A percentile compares a stretch with the other conserved stretches of the same genome.
These are phyloP conservation scores for Sus cebifrons DNA, from an alignment of 2,797 vertebrate species.

Conservation along the genomic window DNA sequence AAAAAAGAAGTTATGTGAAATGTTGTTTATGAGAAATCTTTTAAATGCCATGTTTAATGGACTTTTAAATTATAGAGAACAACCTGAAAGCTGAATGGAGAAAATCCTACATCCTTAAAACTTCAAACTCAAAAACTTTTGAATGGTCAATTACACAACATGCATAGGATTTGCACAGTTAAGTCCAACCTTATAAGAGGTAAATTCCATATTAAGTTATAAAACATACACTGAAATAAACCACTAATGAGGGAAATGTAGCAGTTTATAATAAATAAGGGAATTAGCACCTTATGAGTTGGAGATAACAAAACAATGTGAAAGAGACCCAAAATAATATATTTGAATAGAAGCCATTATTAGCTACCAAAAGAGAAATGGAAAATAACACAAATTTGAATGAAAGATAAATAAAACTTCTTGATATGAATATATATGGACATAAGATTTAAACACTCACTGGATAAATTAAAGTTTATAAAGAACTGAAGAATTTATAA, in stretches of 20 bases:
- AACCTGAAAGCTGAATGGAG: background rate
- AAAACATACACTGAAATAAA: background rate
- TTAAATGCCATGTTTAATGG: background rate
- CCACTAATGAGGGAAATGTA: background rate
- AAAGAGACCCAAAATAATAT: background rate
- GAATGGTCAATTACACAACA: background rate
- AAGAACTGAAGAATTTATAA: background rate
- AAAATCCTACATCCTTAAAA: background rate
- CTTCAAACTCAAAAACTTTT: background rate
- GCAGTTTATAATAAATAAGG: background rate
- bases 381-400: background rate
- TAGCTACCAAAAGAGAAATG: background rate
- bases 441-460: background rate
- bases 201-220: background rate
- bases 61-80: background rate
- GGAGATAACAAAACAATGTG: background rate
- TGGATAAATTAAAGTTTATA: background rate
- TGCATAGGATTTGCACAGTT: background rate
- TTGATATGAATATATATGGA: background rate
- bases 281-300: background rate
- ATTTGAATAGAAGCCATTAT: background rate
- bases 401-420: background rate
- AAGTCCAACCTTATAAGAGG: background rate
- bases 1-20: background rate
- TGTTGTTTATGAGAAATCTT: background rate